These are phyloP conservation scores for Anoura caudifer DNA, from an alignment of 2,113 vertebrate genomes.

Conservation along the genomic window DNA sequence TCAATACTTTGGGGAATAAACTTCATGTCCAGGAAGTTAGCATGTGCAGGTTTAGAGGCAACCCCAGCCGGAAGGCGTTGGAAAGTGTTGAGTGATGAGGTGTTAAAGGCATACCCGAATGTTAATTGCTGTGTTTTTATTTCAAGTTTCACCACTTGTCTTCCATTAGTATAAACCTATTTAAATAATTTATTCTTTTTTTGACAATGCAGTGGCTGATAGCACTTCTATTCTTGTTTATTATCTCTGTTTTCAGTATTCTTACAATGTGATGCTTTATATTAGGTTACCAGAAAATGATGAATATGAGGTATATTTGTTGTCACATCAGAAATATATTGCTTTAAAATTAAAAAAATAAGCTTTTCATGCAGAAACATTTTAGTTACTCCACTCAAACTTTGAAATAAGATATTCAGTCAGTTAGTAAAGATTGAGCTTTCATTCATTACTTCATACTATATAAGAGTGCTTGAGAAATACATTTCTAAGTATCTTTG, in stretches of 20 bases:
- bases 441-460: background rate
- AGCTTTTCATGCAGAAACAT: background rate
- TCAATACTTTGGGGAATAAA: background rate
- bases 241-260: background rate
- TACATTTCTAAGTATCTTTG: background rate
- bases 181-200: background rate
- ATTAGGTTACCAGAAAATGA: background rate
- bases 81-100: background rate
- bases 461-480: background rate
- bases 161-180: background rate
- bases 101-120: background rate
- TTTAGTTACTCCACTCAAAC: background rate
- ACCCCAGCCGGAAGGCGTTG: background rate
- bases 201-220: background rate
- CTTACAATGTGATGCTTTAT: background rate
- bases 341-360: constrained; percentile 1
- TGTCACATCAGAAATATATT: background rate
- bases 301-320: background rate
- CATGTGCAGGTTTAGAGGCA: background rate
- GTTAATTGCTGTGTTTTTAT: background rate
- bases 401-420: background rate
- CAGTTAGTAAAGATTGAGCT: background rate
- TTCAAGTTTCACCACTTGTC: background rate
- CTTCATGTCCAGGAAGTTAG: background rate
- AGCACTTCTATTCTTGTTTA: background rate